Conservation (phyloP, 2,888 invertebrate genomes). For the Amphipoea oculea region DNA sequence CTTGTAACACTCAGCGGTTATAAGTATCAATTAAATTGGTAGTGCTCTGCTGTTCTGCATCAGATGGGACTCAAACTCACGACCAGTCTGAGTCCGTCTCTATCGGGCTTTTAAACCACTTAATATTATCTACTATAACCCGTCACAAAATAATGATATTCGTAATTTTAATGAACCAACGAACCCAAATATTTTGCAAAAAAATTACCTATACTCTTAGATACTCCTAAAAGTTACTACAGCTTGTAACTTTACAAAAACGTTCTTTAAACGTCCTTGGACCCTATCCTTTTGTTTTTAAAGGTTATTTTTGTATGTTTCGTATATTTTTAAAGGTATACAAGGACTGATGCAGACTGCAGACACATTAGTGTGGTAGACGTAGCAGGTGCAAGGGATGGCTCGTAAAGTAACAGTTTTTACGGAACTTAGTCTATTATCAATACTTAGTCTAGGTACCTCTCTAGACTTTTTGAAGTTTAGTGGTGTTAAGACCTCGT, state of each 20-base stretch:
- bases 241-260: slow-evolving; percentile 27
- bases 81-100: not conserved
- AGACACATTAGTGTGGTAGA: slow-evolving; percentile 68
- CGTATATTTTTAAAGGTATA: not conserved
- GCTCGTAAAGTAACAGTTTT: slow-evolving; percentile 56
- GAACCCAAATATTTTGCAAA: slow-evolving; percentile 18
- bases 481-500: slow-evolving; percentile 7
- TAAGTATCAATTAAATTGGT: not conserved
- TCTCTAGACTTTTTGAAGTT: slow-evolving; percentile 18
- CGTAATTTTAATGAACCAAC: slow-evolving; percentile 1
- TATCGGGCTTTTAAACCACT: not conserved
- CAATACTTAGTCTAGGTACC: slow-evolving; percentile 24
- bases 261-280: not conserved
- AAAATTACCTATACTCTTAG: slow-evolving; percentile 7
- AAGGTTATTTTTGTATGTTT: slow-evolving; percentile 14
- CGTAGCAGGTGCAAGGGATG: slow-evolving; percentile 68
- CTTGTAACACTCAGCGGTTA: no score
- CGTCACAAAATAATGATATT: not conserved
- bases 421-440: slow-evolving; percentile 43
- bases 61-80: not conserved
- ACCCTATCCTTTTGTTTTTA: not conserved
- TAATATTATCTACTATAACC: not conserved
- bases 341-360: slow-evolving; percentile 41
- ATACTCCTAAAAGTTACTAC: slow-evolving; percentile 23
- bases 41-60: not conserved